Base-by-base conservation (phyloP, 1,140 invertebrate genomes). In the Akabosia matsudoensis region DNA sequence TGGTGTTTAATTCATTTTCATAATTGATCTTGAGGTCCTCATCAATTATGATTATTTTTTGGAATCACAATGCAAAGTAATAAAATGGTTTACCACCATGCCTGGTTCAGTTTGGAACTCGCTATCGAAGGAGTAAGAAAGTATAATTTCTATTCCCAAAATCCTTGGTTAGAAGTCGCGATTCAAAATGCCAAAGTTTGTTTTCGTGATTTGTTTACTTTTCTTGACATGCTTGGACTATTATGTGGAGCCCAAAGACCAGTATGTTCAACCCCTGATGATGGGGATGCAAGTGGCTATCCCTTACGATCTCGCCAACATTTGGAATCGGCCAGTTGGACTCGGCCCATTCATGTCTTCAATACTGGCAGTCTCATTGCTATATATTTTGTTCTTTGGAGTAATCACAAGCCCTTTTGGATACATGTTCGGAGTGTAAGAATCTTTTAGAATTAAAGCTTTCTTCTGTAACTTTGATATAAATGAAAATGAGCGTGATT, bases 321-420 rank as follows among this genome's bases (percentile, higher is more conserved):
- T 79, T 22, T 80, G 78, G 33, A 77, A 74, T 37, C 72, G 77
- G n/a, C 79, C 77, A 1, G 78, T 80, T 61, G 54, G 37, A 2
- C 13, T 72, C 4, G 64, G 37, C 13, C n/a, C 33, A 34, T 45
- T 37, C 26, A 14, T 34, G 0, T 16, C 51, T 10, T 45, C 73
- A 7, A 28, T 79, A 13, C 0, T 74, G n/a, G 45, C 73, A 16
- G 26, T 71, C 10, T 51, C 67, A 22, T 22, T 80, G 33, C 54
- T 34, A 2, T 24, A 33, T 0, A 74, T 80, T 22, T 31, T 80
- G 13, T 76, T 80, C 56, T 79, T 80, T 70, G 79, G 79, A 0
- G 77, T 80, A 0, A 79, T 80, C 14, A 80, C 79, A 0, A 28
- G 75, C 10, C 79, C 79, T 0, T 80, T 80, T 70, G 79, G 79